Evolutionary conservation across 2,113 vertebrate species (phyloP), one percentile per base, ranked within the genome.

Genomic region (Rafetus swinhoei): DNA sequence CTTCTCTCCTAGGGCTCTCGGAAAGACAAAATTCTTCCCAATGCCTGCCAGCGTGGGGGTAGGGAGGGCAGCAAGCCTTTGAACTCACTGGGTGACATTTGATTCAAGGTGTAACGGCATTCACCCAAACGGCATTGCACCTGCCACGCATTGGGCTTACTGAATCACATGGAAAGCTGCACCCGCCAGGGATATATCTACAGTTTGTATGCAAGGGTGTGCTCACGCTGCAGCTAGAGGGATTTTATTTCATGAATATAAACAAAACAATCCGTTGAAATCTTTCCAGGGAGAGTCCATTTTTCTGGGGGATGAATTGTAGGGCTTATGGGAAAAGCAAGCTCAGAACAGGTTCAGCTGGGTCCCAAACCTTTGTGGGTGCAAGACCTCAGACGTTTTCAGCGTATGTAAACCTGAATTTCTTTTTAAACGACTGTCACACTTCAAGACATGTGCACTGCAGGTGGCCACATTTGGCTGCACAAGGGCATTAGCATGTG

Each of bases 401-500:
- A 56, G 7, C 19, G 18, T 57, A 1, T 53, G 25, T 35, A 90
- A 83, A 27, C 19, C 69, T 35, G 0, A 0, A 5, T 79, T 12
- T 74, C 74, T 77, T 60, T 3, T 35, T 0, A 1, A 1, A 18
- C 72, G 7, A 85, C 50, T 16, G 9, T 21, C 7, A 2, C 10
- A 74, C 24, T 15, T 45, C 24, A 32, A 3, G 1, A 32, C 9
- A 21, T 59, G 13, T 56, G n/a, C 56, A 13, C 35, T 0, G 0
- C 24, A 76, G 3, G 21, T 13, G 19, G 86, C 92, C 81, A 86
- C 84, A 39, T n/a, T 74, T 54, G 39, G 0, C 3, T 57, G 1
- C 1, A 21, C 0, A 0, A 0, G 0, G 45, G 45, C 15, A 0
- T 62, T 18, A 4, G 1, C 8, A 29, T 87, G 82, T 5, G 1